Percentiles rank a stretch among this genome's conserved stretches.
Conservation (phyloP, 2,797 vertebrate species). For the Acipenser transmontanus region DNA sequence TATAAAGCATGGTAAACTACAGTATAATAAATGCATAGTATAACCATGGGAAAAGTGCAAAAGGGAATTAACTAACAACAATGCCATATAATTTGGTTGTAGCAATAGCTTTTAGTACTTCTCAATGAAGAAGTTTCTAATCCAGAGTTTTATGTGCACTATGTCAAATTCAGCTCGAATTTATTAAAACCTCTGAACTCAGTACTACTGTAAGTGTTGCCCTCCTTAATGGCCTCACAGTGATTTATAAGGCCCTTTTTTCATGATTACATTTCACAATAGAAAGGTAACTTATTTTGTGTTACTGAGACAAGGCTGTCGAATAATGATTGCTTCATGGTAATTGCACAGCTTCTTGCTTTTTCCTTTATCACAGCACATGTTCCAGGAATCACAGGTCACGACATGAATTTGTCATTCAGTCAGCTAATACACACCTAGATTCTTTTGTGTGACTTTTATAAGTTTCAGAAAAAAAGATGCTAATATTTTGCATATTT, state of each 20-base stretch:
- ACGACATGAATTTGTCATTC: not conserved
- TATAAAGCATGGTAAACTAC: too few species aligned
- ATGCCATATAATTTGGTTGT: not conserved
- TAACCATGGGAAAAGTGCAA: not conserved
- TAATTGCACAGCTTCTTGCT: not conserved
- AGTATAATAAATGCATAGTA: not conserved
- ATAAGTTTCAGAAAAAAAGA: not conserved
- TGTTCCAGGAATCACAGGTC: not conserved
- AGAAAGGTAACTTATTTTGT: not conserved
- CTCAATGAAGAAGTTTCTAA: not conserved
- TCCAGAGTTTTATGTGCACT: not conserved
- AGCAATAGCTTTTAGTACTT: not conserved
- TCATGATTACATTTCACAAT: not conserved
- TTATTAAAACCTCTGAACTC: conserved; percentile 2
- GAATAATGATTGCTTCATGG: not conserved
- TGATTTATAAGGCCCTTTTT: not conserved
- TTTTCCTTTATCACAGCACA: not conserved
- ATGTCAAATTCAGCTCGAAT: not conserved
- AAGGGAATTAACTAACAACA: not conserved
- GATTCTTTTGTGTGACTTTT: not conserved
- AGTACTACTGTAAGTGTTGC: conserved; percentile 1
- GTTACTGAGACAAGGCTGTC: not conserved
- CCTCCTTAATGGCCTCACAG: not conserved
- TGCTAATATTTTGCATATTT: not conserved
- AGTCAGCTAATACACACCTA: too few species aligned